Evolutionary conservation across 2,113 vertebrate species (phyloP), one percentile per base, ranked within the genome.

Genomic region (Tachycineta bicolor): DNA sequence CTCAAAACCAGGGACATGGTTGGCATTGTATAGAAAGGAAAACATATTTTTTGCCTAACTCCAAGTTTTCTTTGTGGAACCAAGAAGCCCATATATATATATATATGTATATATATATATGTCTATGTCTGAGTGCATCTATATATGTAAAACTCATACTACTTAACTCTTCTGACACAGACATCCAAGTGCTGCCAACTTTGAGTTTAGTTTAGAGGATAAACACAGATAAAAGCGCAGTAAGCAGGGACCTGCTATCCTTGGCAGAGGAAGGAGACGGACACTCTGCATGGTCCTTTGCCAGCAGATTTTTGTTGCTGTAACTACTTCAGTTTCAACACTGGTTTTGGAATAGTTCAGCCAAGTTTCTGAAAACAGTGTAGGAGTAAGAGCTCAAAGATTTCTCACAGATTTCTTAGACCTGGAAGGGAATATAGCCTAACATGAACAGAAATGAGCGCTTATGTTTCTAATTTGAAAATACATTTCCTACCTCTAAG

Each of bases 171-270:
- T 90, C 65, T 68, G 62, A 50, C 41, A 31, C 11, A n/a, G 55
- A 26, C 4, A 4, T 43, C 21, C 5, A 55, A 78, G 25, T 46
- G 23, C 37, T 77, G 39, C 47, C 26, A 39, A 34, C 39, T 74
- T 82, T 33, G 88, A 69, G 69, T 95, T 95, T 90, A 78, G 50
- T 95, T 91, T 87, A 59, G 87, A 97, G 87, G 64, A 94, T 70
- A 95, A 97, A 77, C 68, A 91, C 37, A 86, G 89, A 90, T 93
- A 92, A 96, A 96, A 97, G 89, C 75, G 37, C n/a, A 77, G n/a
- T 67, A 85, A 94, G 63, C 39, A 85, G 85, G 70, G 93, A 60
- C 64, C 77, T 92, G 88, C 76, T 69, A 49, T 33, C 73, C 20
- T 91, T 89, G 89, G 94, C 80, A 34, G 39, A 87, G 77, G 81